A percentile compares a stretch with the other conserved stretches of the same genome.
These are phyloP conservation scores for Percina caprodes DNA, from an alignment of 2,113 vertebrate genomes.

Conservation along the genomic window DNA sequence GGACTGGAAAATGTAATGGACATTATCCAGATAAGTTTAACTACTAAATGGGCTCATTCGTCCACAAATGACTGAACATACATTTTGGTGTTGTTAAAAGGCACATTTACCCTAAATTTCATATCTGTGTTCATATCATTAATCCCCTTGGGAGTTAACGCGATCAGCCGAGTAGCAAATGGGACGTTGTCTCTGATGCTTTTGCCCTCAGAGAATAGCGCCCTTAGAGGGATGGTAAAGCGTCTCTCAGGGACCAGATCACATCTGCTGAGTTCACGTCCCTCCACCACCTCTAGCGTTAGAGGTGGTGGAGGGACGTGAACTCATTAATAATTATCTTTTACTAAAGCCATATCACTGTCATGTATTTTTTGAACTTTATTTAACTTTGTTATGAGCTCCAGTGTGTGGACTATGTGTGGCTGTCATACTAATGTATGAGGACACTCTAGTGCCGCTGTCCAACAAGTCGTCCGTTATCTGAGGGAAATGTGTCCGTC, in stretches of 20 bases:
- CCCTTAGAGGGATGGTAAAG: slow-evolving; percentile 32
- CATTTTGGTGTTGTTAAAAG: slow-evolving; percentile 53
- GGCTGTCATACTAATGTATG: slow-evolving; percentile 62
- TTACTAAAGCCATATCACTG: slow-evolving; percentile 24
- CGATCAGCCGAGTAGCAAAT: slow-evolving; percentile 55
- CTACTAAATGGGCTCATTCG: slow-evolving; percentile 25
- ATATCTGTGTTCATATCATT: slow-evolving; percentile 49
- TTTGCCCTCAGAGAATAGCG: slow-evolving; percentile 54
- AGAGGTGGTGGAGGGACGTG: no score
- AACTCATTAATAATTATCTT: slow-evolving; percentile 52
- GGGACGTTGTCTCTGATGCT: slow-evolving; percentile 55
- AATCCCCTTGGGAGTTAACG: slow-evolving; percentile 54
- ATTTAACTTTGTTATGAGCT: slow-evolving; percentile 62
- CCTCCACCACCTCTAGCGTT: slow-evolving; percentile 51
- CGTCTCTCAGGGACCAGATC: slow-evolving; percentile 58
- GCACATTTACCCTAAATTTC: slow-evolving; percentile 46
- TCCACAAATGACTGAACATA: slow-evolving; percentile 31
- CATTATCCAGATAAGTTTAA: slow-evolving; percentile 8
- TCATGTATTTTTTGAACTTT: slow-evolving; percentile 51
- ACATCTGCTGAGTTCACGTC: slow-evolving; percentile 70
- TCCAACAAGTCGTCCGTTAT: slow-evolving; percentile 90
- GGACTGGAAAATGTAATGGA: slow-evolving; percentile 20
- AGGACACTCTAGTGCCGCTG: slow-evolving; percentile 81
- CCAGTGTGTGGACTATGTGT: slow-evolving; percentile 36
- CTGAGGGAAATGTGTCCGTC: slow-evolving; percentile 92